Evolutionary conservation across 2,888 invertebrate genomes (phyloP), one percentile per base, ranked within the genome.

Genomic region (Tromatobia lineatoria): DNA sequence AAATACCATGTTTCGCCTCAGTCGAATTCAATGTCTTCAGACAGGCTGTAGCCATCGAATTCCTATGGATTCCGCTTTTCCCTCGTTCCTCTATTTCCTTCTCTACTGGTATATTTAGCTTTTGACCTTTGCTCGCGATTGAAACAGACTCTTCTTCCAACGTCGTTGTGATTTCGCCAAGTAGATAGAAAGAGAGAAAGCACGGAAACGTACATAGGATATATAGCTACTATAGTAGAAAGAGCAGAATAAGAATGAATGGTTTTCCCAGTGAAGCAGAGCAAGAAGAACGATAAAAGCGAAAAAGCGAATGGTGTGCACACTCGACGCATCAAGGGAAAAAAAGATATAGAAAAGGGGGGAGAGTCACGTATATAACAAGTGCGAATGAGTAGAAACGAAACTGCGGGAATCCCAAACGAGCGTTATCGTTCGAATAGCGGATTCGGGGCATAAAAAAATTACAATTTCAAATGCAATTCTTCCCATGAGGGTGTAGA

Each of bases 381-480:
- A 79, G 79, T 71, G 79, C 74, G 83, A 83, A 80, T 76, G 76
- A 84, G 80, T 73, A 52, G 69, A 77, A 80, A 80, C 83, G 76
- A 76, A 80, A 80, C 80, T 54, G 71, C 78, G 75, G 50, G 80
- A 83, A 83, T 86, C 78, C 81, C 82, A 79, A 83, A 86, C 85
- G 84, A 82, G 86, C 78, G 83, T 85, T 85, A 86, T 86, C 81
- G 80, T 80, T 83, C 70, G 76, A 54, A 78, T 57, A 73, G 71
- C 61, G 77, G 61, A 83, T 83, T 79, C 71, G 74, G 73, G 61
- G 66, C 50, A 83, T 74, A 83, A 86, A 88, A 86, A 87, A 88
- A 93, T 93, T 92, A 93, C 90, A 92, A 92, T 92, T 93, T 92
- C 92, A 93, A 93, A 93, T 93, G 93, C 90, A 93, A 93, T 93